These are phyloP conservation scores for Oophaga pumilio DNA, from an alignment of 2,113 vertebrate genomes.

Conservation along the genomic window DNA sequence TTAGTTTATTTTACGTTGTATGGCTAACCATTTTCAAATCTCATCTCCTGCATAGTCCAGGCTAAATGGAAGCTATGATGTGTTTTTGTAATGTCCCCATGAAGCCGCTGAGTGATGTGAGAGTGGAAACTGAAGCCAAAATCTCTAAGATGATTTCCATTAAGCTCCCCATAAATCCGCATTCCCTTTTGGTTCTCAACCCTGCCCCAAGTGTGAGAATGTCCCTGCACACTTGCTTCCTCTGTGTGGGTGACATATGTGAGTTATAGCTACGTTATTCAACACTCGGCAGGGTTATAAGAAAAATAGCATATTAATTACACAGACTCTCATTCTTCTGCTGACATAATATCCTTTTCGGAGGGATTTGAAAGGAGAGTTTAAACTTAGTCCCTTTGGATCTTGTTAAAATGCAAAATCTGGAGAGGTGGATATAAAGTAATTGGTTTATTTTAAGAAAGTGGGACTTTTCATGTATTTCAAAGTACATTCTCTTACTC, in stretches of 20 bases:
- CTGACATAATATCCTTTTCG: slow-evolving; percentile 58
- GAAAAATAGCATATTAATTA: slow-evolving; percentile 58
- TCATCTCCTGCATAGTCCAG: slow-evolving; percentile 12
- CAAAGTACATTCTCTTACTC: neutral
- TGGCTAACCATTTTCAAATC: slow-evolving; percentile 1
- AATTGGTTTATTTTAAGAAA: slow-evolving; percentile 55
- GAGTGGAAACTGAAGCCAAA: slow-evolving; percentile 46
- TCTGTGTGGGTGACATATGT: slow-evolving; percentile 52
- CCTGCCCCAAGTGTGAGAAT: slow-evolving; percentile 54
- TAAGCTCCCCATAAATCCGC: slow-evolving; percentile 53
- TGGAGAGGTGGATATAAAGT: slow-evolving; percentile 14
- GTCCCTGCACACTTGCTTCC: slow-evolving; percentile 52
- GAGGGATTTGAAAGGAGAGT: slow-evolving; percentile 46
- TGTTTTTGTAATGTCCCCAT: slow-evolving; percentile 51
- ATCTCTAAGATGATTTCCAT: slow-evolving; percentile 53
- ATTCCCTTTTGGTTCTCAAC: slow-evolving; percentile 49
- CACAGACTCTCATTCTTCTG: slow-evolving; percentile 45
- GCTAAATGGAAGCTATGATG: slow-evolving; percentile 37
- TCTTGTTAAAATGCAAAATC: slow-evolving; percentile 49
- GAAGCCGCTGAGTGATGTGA: slow-evolving; percentile 44
- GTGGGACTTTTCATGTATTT: slow-evolving; percentile 41
- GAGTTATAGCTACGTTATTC: slow-evolving; percentile 54
- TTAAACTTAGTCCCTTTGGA: slow-evolving; percentile 39
- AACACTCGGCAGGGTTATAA: slow-evolving; percentile 56
- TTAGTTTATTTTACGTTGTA: neutral